Percentiles rank a stretch among this genome's conserved stretches.
Evolutionary conservation across 2,797 vertebrate genomes (phyloP).

Genomic region (Triplophysa bombifrons): DNA sequence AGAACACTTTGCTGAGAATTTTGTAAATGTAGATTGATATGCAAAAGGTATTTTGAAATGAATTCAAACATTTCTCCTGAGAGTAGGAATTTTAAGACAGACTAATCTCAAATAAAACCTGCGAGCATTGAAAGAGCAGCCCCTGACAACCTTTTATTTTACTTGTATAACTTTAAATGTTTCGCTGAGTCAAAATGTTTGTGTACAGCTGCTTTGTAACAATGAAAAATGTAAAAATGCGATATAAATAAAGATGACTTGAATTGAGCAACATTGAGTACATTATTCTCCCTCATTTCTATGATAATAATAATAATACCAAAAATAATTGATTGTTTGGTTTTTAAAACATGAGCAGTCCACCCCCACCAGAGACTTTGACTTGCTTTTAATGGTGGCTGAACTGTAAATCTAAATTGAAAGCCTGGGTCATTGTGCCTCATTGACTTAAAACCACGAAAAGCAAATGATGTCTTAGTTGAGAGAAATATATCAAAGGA

Average conservation of each 20-base stretch:
- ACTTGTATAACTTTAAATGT: too few species aligned
- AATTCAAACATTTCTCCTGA: neutral
- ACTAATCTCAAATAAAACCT: too few species aligned
- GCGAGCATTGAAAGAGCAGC: neutral
- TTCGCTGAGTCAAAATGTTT: too few species aligned
- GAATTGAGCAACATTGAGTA: too few species aligned
- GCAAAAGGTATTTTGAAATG: too few species aligned
- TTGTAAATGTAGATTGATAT: neutral
- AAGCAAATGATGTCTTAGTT: constrained; percentile 99
- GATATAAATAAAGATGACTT: too few species aligned
- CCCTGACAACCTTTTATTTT: too few species aligned
- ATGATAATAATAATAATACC: neutral
- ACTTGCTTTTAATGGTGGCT: constrained; percentile 77
- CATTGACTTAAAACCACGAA: constrained; percentile 97
- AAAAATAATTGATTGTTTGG: neutral
- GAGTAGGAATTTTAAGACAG: neutral
- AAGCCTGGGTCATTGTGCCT: constrained; percentile 93
- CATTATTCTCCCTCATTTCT: neutral
- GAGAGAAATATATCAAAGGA: constrained; percentile 99
- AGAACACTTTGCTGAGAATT: neutral
- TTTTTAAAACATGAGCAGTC: constrained; percentile 44
- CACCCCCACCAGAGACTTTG: constrained; percentile 60
- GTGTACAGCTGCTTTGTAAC: too few species aligned
- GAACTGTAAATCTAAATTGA: constrained; percentile 91
- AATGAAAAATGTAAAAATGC: too few species aligned